phyloP scores from a whole-genome alignment of 2,888 invertebrate species.

The Diadromus collaris region DNA sequence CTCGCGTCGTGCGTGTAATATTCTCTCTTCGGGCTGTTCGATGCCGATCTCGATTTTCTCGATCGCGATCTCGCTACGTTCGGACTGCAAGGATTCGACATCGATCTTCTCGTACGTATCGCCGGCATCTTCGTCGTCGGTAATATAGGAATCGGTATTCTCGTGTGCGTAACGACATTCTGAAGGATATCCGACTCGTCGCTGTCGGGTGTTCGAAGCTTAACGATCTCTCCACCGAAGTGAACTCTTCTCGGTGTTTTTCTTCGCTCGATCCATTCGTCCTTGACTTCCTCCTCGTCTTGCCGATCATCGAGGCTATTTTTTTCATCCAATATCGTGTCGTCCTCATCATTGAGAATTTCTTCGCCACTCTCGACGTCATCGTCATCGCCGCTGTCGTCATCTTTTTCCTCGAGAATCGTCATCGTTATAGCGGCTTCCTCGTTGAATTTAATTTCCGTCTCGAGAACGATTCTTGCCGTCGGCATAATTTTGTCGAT shows the following conservation, averaged over 20 bases:
- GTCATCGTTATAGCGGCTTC: slow-evolving; percentile 93
- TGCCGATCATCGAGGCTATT: slow-evolving; percentile 33
- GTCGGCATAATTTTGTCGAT: slow-evolving; percentile 66
- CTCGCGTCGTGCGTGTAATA: slow-evolving; percentile 73
- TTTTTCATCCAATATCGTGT: slow-evolving; percentile 71
- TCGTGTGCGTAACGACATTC: slow-evolving; percentile 66
- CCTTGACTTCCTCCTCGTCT: slow-evolving; percentile 44
- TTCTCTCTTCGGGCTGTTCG: slow-evolving; percentile 72
- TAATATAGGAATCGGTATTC: slow-evolving; percentile 81
- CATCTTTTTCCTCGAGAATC: slow-evolving; percentile 87
- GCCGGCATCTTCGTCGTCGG: slow-evolving; percentile 79
- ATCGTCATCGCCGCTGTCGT: slow-evolving; percentile 63
- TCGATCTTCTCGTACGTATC: slow-evolving; percentile 58
- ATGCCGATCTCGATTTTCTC: slow-evolving; percentile 68
- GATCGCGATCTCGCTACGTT: slow-evolving; percentile 52
- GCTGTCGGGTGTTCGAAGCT: slow-evolving; percentile 92
- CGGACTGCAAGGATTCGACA: slow-evolving; percentile 64
- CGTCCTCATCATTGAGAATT: slow-evolving; percentile 46
- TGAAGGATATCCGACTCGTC: slow-evolving; percentile 83
- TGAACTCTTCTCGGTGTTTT: slow-evolving; percentile 87
- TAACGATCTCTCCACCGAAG: slow-evolving; percentile 93
- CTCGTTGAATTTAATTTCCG: slow-evolving; percentile 90
- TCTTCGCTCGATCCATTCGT: slow-evolving; percentile 75
- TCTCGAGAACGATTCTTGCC: slow-evolving; percentile 87
- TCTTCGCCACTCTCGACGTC: slow-evolving; percentile 76